phyloP scores from a whole-genome alignment of 2,888 invertebrate genomes.

The Pteria penguin region DNA sequence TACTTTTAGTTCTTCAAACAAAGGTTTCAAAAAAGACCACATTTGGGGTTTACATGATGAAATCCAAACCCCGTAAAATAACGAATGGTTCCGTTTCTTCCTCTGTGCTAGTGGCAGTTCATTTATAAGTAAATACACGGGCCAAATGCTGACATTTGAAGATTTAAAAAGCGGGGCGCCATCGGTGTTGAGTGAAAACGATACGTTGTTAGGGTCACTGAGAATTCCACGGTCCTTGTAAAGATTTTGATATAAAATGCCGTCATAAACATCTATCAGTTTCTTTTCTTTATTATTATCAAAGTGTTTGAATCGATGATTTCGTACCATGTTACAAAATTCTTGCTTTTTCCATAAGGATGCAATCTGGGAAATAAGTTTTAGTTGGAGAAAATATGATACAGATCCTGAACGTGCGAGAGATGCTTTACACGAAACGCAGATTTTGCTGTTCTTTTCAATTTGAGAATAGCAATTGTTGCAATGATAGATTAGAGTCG shows the following conservation, averaged over 20 bases:
- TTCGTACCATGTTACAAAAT: conserved; percentile 22
- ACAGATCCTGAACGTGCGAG: conserved; percentile 7
- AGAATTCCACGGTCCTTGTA: conserved; percentile 16
- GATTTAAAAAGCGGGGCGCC: conserved; percentile 26
- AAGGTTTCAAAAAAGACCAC: conserved; percentile 24
- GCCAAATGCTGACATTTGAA: conserved; percentile 29
- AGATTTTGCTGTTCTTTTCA: neutral
- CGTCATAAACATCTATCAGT: conserved; percentile 32
- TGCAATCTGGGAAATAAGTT: conserved; percentile 25
- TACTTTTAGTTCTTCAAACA: conserved; percentile 10
- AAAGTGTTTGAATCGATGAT: conserved; percentile 33
- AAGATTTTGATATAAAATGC: conserved; percentile 22
- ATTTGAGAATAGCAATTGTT: neutral
- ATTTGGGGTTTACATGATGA: conserved; percentile 16
- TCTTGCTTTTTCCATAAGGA: conserved; percentile 28
- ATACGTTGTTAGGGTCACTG: conserved; percentile 23
- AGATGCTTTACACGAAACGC: conserved; percentile 11
- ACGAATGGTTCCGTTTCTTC: conserved; percentile 9
- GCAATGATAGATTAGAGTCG: conserved; percentile 10
- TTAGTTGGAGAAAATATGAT: conserved; percentile 36
- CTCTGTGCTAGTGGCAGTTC: conserved; percentile 25
- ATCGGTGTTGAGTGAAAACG: conserved; percentile 37
- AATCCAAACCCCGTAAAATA: conserved; percentile 26
- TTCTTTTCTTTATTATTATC: conserved; percentile 1
- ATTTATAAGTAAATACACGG: conserved; percentile 39